Evolutionary conservation across 2,888 invertebrate genomes (phyloP).

Genomic region (Steromphala cineraria): DNA sequence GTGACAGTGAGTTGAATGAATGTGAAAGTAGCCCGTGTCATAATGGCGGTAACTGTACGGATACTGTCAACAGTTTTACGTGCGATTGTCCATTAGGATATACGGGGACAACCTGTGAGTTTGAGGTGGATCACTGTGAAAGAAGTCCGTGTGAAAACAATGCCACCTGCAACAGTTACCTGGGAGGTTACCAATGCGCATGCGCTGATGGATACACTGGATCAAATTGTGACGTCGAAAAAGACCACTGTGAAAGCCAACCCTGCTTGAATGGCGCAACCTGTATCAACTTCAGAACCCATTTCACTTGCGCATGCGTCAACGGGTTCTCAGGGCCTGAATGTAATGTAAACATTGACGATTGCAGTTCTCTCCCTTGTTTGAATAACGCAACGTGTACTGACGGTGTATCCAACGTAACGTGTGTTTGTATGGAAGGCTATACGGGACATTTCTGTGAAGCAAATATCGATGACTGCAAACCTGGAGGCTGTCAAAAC

Average conservation of each 20-base stretch:
- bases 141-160: slow-evolving; percentile 18
- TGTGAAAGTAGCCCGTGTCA: neutral
- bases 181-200: neutral
- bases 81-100: slow-evolving; percentile 14
- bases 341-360: neutral
- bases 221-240: neutral
- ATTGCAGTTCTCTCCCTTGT: neutral
- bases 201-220: slow-evolving; percentile 7
- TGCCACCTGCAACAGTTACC: neutral
- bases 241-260: neutral
- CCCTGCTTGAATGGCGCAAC: slow-evolving; percentile 7
- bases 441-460: neutral
- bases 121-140: slow-evolving; percentile 29
- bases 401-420: neutral
- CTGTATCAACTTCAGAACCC: neutral
- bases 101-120: slow-evolving; percentile 30
- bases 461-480: neutral
- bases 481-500: neutral
- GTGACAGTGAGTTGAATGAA: neutral
- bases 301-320: neutral
- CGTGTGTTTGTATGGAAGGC: neutral
- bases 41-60: neutral
- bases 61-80: neutral
- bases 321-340: neutral
- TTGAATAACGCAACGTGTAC: slow-evolving; percentile 7